A percentile compares a stretch with the other conserved stretches of the same genome.
These are phyloP conservation scores for Zaprionus bogoriensis DNA, from an alignment of 2,888 invertebrate genomes.

Conservation along the genomic window DNA sequence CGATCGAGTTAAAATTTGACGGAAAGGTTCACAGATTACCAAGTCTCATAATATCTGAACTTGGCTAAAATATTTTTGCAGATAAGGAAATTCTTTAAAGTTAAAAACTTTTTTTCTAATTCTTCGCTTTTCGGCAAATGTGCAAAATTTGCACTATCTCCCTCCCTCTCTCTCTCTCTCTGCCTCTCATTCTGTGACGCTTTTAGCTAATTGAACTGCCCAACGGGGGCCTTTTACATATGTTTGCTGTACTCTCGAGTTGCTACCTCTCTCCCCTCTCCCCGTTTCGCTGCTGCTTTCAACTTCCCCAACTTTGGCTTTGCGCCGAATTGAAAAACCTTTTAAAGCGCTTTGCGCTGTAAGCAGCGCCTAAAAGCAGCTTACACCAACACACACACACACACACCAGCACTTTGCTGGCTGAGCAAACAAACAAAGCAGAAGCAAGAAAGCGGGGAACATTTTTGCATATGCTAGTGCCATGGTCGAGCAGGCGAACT, in stretches of 20 bases:
- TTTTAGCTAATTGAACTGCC: constrained; percentile 46
- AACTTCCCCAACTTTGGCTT: not conserved
- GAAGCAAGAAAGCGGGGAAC: constrained; percentile 30
- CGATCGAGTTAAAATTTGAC: too few relatives aligned
- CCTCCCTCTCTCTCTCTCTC: constrained; percentile 2
- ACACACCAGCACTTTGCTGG: constrained; percentile 20
- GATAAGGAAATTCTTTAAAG: too few relatives aligned
- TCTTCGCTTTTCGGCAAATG: too few relatives aligned
- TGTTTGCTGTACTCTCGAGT: constrained; percentile 30
- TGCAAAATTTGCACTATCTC: not conserved
- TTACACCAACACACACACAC: constrained; percentile 51
- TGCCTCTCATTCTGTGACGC: not conserved
- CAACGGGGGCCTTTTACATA: constrained; percentile 32
- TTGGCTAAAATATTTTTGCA: too few relatives aligned
- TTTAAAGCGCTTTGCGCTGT: constrained; percentile 73
- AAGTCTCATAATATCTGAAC: too few relatives aligned
- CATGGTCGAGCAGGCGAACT: constrained; percentile 1
- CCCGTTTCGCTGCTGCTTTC: not conserved
- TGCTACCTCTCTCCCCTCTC: not conserved
- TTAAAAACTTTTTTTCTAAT: too few relatives aligned
- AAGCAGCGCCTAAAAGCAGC: constrained; percentile 70
- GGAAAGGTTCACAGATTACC: too few relatives aligned
- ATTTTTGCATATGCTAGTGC: constrained; percentile 40
- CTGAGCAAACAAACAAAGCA: constrained; percentile 39
- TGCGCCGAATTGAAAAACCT: constrained; percentile 49